Percentiles rank a stretch among this genome's conserved stretches.
phyloP scores from a whole-genome alignment of 2,888 invertebrate species.

The Tuta absoluta region DNA sequence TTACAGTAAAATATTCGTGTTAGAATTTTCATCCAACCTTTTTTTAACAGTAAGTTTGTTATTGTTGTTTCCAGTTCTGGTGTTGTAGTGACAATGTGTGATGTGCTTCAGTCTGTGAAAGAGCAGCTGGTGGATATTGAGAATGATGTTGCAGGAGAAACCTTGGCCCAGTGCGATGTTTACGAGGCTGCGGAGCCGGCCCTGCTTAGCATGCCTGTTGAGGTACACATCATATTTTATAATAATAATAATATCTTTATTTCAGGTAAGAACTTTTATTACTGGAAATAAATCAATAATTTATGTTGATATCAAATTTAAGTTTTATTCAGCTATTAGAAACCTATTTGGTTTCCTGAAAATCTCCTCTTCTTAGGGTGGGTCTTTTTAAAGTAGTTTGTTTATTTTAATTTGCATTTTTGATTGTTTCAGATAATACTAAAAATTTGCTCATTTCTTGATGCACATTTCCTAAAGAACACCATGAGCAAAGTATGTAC shows the following conservation, averaged over 20 bases:
- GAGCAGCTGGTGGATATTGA: conserved; percentile 56
- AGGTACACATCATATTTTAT: conserved; percentile 48
- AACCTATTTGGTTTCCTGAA: too few species aligned
- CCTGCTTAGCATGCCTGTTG: conserved; percentile 67
- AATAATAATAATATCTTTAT: too few species aligned
- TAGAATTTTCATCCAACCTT: background rate
- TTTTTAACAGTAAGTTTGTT: background rate
- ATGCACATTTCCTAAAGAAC: conserved; percentile 78
- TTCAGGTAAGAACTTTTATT: too few species aligned
- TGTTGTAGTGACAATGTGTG: conserved; percentile 50
- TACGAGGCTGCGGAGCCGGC: conserved; percentile 49
- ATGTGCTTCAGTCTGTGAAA: conserved; percentile 50
- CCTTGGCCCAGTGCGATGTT: conserved; percentile 39
- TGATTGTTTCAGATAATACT: conserved; percentile 77
- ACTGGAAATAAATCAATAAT: too few species aligned
- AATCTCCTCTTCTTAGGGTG: too few species aligned
- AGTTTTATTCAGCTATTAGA: too few species aligned
- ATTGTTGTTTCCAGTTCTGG: conserved; percentile 2
- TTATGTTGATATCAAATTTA: too few species aligned
- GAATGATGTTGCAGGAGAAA: conserved; percentile 40
- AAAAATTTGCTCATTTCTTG: conserved; percentile 82
- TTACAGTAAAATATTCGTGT: background rate
- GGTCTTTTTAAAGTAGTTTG: background rate
- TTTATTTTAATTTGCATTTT: background rate
- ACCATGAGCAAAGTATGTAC: conserved; percentile 79